Base-by-base conservation (phyloP, 1,140 invertebrate species). In the Nephila pilipes region DNA sequence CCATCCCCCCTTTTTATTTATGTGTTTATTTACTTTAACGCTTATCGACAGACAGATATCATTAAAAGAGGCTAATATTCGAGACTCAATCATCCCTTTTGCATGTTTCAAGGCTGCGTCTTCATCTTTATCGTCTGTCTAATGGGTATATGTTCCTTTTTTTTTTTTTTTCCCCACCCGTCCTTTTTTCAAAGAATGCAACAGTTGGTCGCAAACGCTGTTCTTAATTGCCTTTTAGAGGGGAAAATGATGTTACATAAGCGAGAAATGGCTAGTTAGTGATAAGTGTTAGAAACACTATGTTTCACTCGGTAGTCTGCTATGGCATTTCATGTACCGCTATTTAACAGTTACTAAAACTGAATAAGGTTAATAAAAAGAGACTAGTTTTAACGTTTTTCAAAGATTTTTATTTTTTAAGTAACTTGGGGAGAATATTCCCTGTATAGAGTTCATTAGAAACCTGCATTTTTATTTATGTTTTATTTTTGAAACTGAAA, bases 41-140 rank as follows among this genome's bases (percentile, higher is more conserved):
- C 69, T 75, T 75, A 75, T 75, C 69, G 69, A 75, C 69, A 75
- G 69, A 75, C 69, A 75, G 69, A 75, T 36, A 75, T 75, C 69
- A 75, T 75, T 75, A 75, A 32, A 75, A 32, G 25, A 36, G 69
- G 69, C 69, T 75, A 75, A 75, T 75, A 75, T 75, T 75, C n/a
- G 32, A 25, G 18, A 75, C 16, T 75, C 69, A 75, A 75, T 75
- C 69, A 75, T 75, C 69, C 18, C 29, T 46, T 29, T 3, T 32
- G 69, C 1, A 6, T 36, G 32, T 16, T 65, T 75, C 69, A 75
- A 75, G 69, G 69, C 16, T 75, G 69, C 69, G 29, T 75, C 32
- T 46, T 36, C 69, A 75, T 75, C 32, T 75, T 75, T 75, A 75
- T 75, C 69, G 69, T 75, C 29, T 75, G 29, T 10, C 69, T 75